Evolutionary conservation across 2,113 vertebrate genomes (phyloP).

Genomic region (Tapirus terrestris): DNA sequence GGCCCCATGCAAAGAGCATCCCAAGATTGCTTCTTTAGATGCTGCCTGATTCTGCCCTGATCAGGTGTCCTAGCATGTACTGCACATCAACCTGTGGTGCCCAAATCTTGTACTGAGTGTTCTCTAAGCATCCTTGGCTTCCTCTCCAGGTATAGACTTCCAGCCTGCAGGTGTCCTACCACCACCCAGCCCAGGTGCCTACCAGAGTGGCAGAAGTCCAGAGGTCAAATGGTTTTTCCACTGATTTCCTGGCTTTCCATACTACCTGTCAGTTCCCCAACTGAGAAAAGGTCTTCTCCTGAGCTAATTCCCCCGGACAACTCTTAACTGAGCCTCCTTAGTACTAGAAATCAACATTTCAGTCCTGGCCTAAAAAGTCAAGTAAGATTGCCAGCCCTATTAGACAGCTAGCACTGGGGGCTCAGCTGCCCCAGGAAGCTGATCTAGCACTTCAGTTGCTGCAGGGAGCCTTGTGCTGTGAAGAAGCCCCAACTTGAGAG

Average conservation of each 20-base stretch:
- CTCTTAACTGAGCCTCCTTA: neutral
- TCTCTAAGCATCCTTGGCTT: neutral
- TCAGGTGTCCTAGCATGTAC: neutral
- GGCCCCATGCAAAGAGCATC: neutral
- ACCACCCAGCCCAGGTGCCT: neutral
- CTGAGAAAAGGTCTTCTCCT: neutral
- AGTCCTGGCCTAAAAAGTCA: neutral
- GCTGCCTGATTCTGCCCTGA: neutral
- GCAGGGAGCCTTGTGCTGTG: neutral
- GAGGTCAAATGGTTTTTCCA: neutral
- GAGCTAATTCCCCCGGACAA: neutral
- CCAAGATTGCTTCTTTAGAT: neutral
- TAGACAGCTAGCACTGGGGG: neutral
- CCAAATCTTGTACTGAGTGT: neutral
- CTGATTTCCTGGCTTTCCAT: neutral
- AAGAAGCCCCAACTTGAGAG: neutral
- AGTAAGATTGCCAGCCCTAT: neutral
- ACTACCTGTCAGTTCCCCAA: neutral
- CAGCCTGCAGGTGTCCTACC: neutral
- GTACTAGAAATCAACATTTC: constrained; percentile 3
- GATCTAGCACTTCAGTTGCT: neutral
- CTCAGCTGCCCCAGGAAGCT: neutral
- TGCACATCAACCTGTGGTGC: neutral
- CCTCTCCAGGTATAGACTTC: neutral
- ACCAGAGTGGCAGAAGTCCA: neutral